Conservation (phyloP, 2,113 vertebrate genomes). For the Phaetusa simplex region DNA sequence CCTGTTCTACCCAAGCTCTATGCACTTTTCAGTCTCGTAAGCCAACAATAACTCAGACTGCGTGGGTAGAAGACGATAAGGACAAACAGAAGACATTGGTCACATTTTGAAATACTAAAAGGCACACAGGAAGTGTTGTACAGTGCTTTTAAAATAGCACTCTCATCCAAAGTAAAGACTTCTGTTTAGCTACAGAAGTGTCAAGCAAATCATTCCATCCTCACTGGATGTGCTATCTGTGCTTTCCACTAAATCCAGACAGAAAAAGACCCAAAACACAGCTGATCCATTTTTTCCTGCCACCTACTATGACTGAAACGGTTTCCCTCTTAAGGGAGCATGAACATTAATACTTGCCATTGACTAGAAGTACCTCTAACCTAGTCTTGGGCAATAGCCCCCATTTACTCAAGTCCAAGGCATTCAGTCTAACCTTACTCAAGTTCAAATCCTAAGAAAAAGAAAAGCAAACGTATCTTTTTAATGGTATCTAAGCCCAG, state of each 20-base stretch:
- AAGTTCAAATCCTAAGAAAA: neutral
- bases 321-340: neutral
- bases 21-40: neutral
- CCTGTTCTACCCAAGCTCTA: neutral
- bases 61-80: neutral
- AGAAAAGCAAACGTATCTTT: neutral
- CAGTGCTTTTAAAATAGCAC: conserved; percentile 14
- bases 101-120: neutral
- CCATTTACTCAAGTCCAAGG: neutral
- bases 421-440: neutral
- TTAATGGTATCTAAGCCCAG: neutral
- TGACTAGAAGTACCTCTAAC: neutral
- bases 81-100: neutral
- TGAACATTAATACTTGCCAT: neutral
- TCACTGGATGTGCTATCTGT: conserved; percentile 3
- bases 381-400: neutral
- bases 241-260: conserved; percentile 33
- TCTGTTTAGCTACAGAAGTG: conserved; percentile 18
- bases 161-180: conserved; percentile 1
- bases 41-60: neutral
- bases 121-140: neutral
- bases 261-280: conserved; percentile 46
- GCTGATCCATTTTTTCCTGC: conserved; percentile 45
- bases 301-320: conserved; percentile 33
- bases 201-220: conserved; percentile 38